phyloP scores from a whole-genome alignment of 2,113 vertebrate genomes.

The Mustelus asterias region DNA sequence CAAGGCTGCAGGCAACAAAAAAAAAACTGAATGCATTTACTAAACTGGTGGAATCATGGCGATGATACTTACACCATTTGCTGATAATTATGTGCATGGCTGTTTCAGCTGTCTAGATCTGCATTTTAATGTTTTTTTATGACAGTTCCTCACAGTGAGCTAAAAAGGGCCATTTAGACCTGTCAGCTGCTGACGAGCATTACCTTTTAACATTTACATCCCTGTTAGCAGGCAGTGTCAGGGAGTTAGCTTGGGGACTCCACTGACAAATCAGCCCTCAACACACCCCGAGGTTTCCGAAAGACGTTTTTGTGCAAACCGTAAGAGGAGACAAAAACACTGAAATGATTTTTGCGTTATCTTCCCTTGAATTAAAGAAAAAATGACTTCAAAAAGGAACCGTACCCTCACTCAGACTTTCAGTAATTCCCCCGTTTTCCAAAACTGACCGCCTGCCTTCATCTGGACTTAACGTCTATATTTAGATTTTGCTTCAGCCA shows the following conservation, averaged over 20 bases:
- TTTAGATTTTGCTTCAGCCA: background rate
- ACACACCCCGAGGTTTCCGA: background rate
- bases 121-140: conserved; percentile 77
- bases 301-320: background rate
- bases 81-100: conserved; percentile 81
- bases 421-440: background rate
- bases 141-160: conserved; percentile 80
- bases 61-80: conserved; percentile 75
- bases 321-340: background rate
- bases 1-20: conserved; percentile 67
- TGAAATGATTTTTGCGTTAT: background rate
- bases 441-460: background rate
- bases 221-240: conserved; percentile 83
- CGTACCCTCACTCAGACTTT: too few species aligned
- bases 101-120: conserved; percentile 77
- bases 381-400: background rate
- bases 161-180: conserved; percentile 95
- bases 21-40: conserved; percentile 70
- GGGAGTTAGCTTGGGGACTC: conserved; percentile 59
- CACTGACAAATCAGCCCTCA: conserved; percentile 26
- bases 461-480: background rate
- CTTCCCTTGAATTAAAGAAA: background rate
- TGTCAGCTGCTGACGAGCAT: conserved; percentile 92
- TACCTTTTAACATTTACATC: conserved; percentile 89
- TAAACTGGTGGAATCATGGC: conserved; percentile 70